Base-by-base conservation (phyloP, 2,113 vertebrate genomes). In the Hippoglossus stenolepis region DNA sequence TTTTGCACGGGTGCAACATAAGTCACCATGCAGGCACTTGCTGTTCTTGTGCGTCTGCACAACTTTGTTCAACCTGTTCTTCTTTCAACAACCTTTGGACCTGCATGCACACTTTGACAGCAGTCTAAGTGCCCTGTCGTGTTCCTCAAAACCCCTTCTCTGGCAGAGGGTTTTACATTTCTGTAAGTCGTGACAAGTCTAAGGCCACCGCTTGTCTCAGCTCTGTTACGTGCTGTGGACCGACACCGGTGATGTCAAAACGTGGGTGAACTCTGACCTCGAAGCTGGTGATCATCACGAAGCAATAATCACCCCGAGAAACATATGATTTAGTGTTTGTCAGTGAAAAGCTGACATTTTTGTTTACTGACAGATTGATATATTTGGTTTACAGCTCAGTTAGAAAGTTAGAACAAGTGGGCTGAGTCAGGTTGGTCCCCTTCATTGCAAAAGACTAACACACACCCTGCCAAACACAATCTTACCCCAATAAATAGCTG, bases 401-500 rank as follows among this genome's bases (percentile, higher is more conserved):
- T 24, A 43, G 28, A 63, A 70, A 24, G 57, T 63, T 78, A 20
- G n/a, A 72, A 68, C n/a, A 79, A 76, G 64, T 64, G 18, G 71
- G 43, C 4, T 51, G 51, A 21, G 54, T 17, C 66, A 61, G 43
- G 40, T 13, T 43, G 40, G 40, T 43, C 40, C 40, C 40, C 40
- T 43, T 43, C 12, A 12, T 2, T 43, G 40, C 40, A 7, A 73
- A 58, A 56, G 49, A n/a, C 72, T 78, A 71, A 84, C 77, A 83
- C 18, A 53, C 3, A 77, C 65, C 69, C 86, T 84, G 86, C 71
- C 87, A 90, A 88, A 79, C 81, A 86, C 65, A 87, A 80, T 92
- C 94, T 94, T 95, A 95, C 94, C 94, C 89, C 90, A 87, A 89
- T 85, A 90, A 91, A 89, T 69, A 85, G 90, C 85, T 87, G 91